These are phyloP conservation scores for Cybosia mesomella DNA, from an alignment of 2,888 invertebrate genomes.

Conservation along the genomic window DNA sequence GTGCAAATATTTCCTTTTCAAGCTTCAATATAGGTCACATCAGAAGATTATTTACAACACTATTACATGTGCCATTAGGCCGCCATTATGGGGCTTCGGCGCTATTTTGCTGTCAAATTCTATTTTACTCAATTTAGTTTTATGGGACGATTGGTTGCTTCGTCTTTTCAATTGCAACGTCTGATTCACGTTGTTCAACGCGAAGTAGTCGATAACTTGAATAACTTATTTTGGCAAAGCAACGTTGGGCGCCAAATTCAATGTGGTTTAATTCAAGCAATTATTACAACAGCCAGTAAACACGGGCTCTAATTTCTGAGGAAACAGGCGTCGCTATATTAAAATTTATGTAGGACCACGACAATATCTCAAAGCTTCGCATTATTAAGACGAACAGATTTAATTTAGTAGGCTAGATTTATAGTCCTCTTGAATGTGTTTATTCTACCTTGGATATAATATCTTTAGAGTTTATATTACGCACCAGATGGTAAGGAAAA, in stretches of 20 bases:
- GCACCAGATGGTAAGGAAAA: conserved; percentile 36
- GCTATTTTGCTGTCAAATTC: conserved; percentile 71
- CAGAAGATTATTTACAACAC: conserved; percentile 66
- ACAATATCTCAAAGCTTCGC: conserved; percentile 8
- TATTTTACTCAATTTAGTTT: conserved; percentile 69
- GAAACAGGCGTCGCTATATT: neutral
- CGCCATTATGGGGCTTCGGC: conserved; percentile 59
- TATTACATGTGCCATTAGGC: conserved; percentile 73
- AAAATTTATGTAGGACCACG: neutral
- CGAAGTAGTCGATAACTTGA: conserved; percentile 42
- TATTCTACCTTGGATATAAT: conserved; percentile 29
- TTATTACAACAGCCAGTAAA: conserved; percentile 4
- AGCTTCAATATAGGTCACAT: conserved; percentile 31
- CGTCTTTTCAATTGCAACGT: conserved; percentile 58
- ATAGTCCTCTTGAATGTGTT: conserved; percentile 20
- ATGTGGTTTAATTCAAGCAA: conserved; percentile 22
- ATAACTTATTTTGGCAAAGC: conserved; percentile 41
- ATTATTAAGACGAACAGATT: conserved; percentile 3
- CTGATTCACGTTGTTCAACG: conserved; percentile 52
- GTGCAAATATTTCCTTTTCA: conserved; percentile 40
- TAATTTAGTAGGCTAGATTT: conserved; percentile 15
- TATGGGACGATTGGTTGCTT: conserved; percentile 65
- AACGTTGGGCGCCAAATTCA: conserved; percentile 56
- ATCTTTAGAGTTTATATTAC: conserved; percentile 22
- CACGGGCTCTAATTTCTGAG: conserved; percentile 2